Evolutionary conservation across 1,140 invertebrate species (phyloP), one percentile per base, ranked within the genome.

Genomic region (Calephelis nemesis): DNA sequence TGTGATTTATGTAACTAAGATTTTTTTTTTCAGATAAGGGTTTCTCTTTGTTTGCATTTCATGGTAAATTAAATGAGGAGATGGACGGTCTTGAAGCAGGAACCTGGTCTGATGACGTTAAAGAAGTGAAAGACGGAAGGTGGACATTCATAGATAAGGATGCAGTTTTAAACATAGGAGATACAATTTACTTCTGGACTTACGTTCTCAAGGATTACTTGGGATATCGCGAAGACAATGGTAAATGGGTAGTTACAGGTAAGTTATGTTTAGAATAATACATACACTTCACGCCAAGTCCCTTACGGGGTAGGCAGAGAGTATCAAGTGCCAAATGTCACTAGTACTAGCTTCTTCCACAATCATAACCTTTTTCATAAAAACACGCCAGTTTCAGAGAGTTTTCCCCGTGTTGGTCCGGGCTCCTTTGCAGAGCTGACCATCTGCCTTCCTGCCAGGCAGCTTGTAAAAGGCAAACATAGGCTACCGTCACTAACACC

Each of bases 141-240:
- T 96, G 95, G 95, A 94, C 91, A 2, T 96, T 95, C 74, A 81
- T 92, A 60, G 94, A 96, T 78, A 87, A 81, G 40, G 81, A 77
- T 11, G 92, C 93, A 0, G 75, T 80, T 60, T 78, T 96, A 7
- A 93, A 94, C 77, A 47, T 81, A 0, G 94, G 94, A 5, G 95
- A 96, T 74, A 93, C 87, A 1, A 79, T 96, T 54, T 95, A 96
- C 77, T 96, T 95, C 76, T 96, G 95, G 95, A 91, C 95, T 5
- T 95, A 95, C 74, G 94, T 95, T 9, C 92, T 95, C 62, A 94
- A 93, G 69, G 93, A 95, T 45, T 93, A 93, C 5, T 73, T 94
- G 49, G 94, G 94, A 19, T 94, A 94, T 81, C 74, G 90, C 40
- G 92, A 93, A 76, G 94, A 94, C 64, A 92, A 94, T 79, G 93